phyloP scores from a whole-genome alignment of 2,113 vertebrate species.

The Sarotherodon lohbergeri region DNA sequence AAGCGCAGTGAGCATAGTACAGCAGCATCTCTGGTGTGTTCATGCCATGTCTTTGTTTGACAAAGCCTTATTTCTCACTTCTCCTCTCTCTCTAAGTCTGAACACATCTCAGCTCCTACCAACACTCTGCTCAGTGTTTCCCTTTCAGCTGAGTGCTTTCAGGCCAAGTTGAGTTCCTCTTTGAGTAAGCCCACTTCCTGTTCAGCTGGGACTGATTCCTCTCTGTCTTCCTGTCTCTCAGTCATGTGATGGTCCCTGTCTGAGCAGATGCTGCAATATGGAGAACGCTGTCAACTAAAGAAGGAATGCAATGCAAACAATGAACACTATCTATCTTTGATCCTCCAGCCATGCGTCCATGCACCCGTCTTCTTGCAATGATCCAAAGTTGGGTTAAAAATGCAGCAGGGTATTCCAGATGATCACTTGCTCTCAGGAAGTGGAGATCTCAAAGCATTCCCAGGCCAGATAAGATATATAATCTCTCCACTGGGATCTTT shows the following conservation, averaged over 20 bases:
- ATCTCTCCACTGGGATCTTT: background rate
- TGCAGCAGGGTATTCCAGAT: background rate
- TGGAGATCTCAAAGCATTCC: background rate
- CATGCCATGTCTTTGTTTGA: background rate
- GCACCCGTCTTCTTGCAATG: background rate
- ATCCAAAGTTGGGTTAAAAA: background rate
- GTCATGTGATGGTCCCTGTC: background rate
- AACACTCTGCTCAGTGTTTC: background rate
- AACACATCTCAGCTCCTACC: background rate
- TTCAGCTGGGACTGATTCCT: background rate
- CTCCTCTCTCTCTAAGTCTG: background rate
- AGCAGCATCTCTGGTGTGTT: background rate
- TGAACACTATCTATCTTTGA: background rate
- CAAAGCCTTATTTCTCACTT: background rate
- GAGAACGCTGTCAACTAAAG: background rate
- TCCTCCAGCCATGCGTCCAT: background rate
- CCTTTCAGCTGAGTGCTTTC: background rate
- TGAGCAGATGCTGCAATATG: background rate
- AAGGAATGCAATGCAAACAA: background rate
- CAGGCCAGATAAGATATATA: background rate
- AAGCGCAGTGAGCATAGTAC: background rate
- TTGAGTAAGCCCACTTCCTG: background rate
- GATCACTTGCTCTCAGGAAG: background rate
- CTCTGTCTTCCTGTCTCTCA: background rate
- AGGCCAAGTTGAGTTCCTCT: background rate